A percentile compares a stretch with the other conserved stretches of the same genome.
These are phyloP conservation scores for Drosophila prolongata DNA, from an alignment of 2,888 invertebrate species.

Conservation along the genomic window DNA sequence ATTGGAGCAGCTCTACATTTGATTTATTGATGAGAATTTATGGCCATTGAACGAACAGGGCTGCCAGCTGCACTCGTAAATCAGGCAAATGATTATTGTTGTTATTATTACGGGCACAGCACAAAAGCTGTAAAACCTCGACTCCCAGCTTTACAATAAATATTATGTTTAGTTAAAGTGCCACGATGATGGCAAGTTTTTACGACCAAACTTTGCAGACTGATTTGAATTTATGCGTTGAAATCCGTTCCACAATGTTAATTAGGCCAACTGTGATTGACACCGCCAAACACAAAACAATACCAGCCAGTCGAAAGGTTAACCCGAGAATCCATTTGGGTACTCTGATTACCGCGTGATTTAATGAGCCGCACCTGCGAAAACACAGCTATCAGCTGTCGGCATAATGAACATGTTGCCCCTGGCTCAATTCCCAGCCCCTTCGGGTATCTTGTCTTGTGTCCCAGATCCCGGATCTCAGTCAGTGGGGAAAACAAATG, in stretches of 20 bases:
- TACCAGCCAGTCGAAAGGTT: conserved; percentile 32
- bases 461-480: conserved; percentile 22
- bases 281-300: conserved; percentile 27
- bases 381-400: conserved; percentile 36
- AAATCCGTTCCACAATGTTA: conserved; percentile 44
- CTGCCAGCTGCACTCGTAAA: conserved; percentile 64
- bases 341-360: conserved; percentile 61
- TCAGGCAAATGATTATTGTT: conserved; percentile 57
- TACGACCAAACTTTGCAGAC: conserved; percentile 35
- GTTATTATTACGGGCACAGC: conserved; percentile 28
- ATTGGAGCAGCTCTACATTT: conserved; percentile 50
- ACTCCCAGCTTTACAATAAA: conserved; percentile 2
- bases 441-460: conserved; percentile 5
- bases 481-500: conserved; percentile 60
- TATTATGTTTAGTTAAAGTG: conserved; percentile 32
- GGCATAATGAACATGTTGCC: conserved; percentile 46
- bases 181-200: conserved; percentile 22
- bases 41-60: conserved; percentile 55
- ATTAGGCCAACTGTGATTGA: conserved; percentile 65
- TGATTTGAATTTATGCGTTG: conserved; percentile 45
- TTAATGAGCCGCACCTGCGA: conserved; percentile 70
- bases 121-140: conserved; percentile 8
- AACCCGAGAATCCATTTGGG: conserved; percentile 31
- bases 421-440: conserved; percentile 9
- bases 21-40: conserved; percentile 73